Conservation (phyloP, 2,113 vertebrate genomes). For the Aspiorhynchus laticeps region DNA sequence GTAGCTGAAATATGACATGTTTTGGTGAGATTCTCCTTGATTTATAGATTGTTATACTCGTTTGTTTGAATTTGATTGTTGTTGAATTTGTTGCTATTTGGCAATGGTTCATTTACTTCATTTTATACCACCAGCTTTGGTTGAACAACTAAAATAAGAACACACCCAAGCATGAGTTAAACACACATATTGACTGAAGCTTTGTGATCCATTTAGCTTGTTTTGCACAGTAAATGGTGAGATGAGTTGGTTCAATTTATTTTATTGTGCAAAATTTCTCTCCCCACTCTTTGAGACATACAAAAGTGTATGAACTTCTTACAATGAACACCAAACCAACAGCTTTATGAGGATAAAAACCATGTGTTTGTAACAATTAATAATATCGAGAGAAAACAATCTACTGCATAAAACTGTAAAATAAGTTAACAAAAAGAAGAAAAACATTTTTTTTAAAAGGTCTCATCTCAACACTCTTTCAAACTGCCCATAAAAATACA, state of each 20-base stretch:
- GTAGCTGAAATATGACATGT: neutral
- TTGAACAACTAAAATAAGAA: neutral
- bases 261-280: constrained; percentile 76
- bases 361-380: constrained; percentile 59
- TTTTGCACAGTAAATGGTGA: constrained; percentile 5
- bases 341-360: constrained; percentile 52
- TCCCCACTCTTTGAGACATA: constrained; percentile 70
- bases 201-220: neutral
- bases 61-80: no score
- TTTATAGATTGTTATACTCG: neutral
- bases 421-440: constrained; percentile 66
- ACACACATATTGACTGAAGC: neutral
- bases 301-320: constrained; percentile 66
- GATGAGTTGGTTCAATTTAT: constrained; percentile 65
- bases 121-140: neutral
- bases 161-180: neutral
- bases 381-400: constrained; percentile 59
- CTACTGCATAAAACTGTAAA: constrained; percentile 62
- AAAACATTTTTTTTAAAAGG: constrained; percentile 59
- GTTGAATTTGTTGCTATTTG: neutral
- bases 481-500: constrained; percentile 48
- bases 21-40: neutral
- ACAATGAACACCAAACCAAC: constrained; percentile 67
- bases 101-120: neutral
- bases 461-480: constrained; percentile 46